phyloP scores from a whole-genome alignment of 2,888 invertebrate species.

The Drepanosiphum platanoidis region DNA sequence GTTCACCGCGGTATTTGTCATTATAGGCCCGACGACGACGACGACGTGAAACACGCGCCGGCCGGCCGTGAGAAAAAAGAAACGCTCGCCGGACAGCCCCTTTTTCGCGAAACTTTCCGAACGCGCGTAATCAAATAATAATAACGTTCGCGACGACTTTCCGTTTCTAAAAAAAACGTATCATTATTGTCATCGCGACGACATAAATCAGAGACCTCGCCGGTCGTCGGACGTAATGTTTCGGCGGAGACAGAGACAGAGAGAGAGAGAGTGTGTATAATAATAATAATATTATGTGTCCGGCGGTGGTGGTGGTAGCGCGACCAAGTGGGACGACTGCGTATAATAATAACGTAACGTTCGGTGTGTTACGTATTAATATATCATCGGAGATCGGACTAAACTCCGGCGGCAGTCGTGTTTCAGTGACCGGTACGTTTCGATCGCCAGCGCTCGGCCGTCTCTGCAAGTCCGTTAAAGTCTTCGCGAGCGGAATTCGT shows the following conservation, averaged over 20 bases:
- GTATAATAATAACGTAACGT: not conserved
- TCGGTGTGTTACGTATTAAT: constrained; percentile 7
- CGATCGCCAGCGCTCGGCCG: not conserved
- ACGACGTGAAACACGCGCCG: too few species aligned
- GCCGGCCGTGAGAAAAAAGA: too few species aligned
- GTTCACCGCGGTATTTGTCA: too few species aligned
- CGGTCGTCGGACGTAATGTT: too few species aligned
- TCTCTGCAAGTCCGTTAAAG: not conserved
- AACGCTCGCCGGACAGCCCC: too few species aligned
- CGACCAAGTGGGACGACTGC: constrained; percentile 34
- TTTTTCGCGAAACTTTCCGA: not conserved
- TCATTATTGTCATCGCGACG: not conserved
- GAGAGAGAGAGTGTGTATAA: not conserved
- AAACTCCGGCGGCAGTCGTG: constrained; percentile 24
- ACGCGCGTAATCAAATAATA: not conserved
- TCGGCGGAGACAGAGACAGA: too few species aligned
- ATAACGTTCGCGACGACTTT: too few species aligned
- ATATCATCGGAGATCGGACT: constrained; percentile 1
- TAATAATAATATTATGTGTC: too few species aligned
- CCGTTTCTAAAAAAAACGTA: too few species aligned
- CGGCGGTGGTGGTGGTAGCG: not conserved
- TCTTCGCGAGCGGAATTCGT: too few species aligned
- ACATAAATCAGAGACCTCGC: not conserved
- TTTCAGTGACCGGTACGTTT: constrained; percentile 34
- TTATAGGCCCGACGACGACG: too few species aligned